Conservation (phyloP, 2,797 vertebrate genomes). For the Mus caroli region DNA sequence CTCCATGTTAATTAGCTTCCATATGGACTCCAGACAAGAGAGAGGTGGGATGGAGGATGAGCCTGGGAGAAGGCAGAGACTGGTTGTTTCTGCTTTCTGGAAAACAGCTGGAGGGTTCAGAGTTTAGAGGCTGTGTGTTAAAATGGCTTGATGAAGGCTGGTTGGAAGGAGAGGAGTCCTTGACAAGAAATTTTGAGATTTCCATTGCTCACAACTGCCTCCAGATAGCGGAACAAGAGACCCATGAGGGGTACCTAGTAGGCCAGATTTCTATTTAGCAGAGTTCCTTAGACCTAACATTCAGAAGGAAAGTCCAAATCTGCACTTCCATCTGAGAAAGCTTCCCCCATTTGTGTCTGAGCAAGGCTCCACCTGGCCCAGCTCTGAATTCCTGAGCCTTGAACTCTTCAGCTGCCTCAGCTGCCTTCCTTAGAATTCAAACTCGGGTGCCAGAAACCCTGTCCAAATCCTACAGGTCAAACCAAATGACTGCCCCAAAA, state of each 20-base stretch:
- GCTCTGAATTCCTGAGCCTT: conserved; percentile 1
- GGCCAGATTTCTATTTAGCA: background rate
- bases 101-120: conserved; percentile 27
- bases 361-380: background rate
- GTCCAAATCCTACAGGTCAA: conserved; percentile 26
- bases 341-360: background rate
- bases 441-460: background rate
- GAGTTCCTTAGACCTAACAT: background rate
- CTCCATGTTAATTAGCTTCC: background rate
- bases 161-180: background rate
- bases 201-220: background rate
- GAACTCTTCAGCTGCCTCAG: background rate
- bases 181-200: conserved; percentile 16
- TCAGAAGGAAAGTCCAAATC: conserved; percentile 1
- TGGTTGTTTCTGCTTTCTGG: background rate
- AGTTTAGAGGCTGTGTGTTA: background rate
- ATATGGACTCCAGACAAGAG: conserved; percentile 31
- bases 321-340: background rate
- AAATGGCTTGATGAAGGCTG: conserved; percentile 24
- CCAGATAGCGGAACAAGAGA: background rate
- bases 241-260: background rate
- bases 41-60: background rate
- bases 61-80: background rate
- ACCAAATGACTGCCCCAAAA: conserved; percentile 61
- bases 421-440: conserved; percentile 44